A percentile compares a stretch with the other conserved stretches of the same genome.
Conservation (phyloP, 2,113 vertebrate genomes). For the Rhinoderma darwinii region DNA sequence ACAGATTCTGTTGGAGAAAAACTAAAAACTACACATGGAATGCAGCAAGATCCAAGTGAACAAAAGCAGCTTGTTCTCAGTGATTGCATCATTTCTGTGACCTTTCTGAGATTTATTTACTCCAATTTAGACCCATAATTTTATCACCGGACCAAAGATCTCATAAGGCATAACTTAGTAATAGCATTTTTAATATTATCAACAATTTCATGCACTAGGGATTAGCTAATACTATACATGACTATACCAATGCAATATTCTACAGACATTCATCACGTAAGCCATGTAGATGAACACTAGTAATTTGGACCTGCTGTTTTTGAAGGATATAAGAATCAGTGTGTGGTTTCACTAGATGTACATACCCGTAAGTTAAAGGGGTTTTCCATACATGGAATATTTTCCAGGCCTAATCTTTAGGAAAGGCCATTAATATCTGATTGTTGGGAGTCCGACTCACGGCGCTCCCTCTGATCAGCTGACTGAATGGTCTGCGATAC, state of each 20-base stretch:
- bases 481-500: too few species aligned
- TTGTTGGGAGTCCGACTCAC: too few species aligned
- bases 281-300: not conserved
- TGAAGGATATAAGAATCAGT: not conserved
- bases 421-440: too few species aligned
- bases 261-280: not conserved
- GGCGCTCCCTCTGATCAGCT: too few species aligned
- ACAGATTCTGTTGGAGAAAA: not conserved
- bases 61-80: slow-evolving; percentile 39
- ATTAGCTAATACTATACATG: not conserved
- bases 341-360: too few species aligned
- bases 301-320: not conserved
- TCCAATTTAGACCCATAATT: not conserved
- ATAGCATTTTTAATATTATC: not conserved
- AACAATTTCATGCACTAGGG: too few species aligned
- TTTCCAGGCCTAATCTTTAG: too few species aligned
- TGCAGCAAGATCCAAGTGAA: slow-evolving; percentile 3
- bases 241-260: not conserved
- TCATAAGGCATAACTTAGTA: not conserved
- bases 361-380: too few species aligned
- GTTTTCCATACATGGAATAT: too few species aligned
- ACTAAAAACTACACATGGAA: not conserved
- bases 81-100: slow-evolving; percentile 30
- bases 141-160: not conserved
- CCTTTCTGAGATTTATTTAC: not conserved